Conservation (phyloP, 2,113 vertebrate genomes). For the Gasterosteus nipponicus region DNA sequence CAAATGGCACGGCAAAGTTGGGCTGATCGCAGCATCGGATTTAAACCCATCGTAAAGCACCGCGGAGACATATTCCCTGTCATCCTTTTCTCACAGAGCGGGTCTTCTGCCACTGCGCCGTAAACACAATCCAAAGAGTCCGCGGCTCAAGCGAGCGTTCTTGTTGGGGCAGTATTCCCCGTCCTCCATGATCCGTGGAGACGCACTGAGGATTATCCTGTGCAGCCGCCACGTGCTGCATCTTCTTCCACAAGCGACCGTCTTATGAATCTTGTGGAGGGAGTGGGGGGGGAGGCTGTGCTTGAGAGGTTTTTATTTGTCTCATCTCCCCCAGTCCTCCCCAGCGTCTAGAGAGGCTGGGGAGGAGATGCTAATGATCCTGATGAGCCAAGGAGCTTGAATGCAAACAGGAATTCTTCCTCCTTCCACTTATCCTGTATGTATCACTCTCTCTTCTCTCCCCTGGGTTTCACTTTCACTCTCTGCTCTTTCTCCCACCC, state of each 20-base stretch:
- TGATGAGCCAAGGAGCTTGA: conserved; percentile 67
- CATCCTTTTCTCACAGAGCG: conserved; percentile 49
- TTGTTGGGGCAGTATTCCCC: conserved; percentile 31
- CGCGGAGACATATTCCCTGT: conserved; percentile 33
- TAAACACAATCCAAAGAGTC: conserved; percentile 32
- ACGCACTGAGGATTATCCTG: conserved; percentile 49
- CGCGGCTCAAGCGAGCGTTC: conserved; percentile 42
- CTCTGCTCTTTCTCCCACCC: conserved; percentile 21
- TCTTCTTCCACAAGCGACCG: conserved; percentile 38
- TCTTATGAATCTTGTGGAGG: conserved; percentile 48
- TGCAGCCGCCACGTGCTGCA: conserved; percentile 22
- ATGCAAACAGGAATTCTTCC: conserved; percentile 68
- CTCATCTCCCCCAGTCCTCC: conserved; percentile 58
- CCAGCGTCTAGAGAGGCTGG: conserved; percentile 48
- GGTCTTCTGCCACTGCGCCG: conserved; percentile 27
- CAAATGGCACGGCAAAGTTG: conserved; percentile 36
- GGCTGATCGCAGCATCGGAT: conserved; percentile 46
- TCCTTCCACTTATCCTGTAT: conserved; percentile 56
- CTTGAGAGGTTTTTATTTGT: conserved; percentile 69
- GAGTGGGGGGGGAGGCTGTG: conserved; percentile 35
- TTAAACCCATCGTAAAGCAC: conserved; percentile 28
- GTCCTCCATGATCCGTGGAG: conserved; percentile 33
- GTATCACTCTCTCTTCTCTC: conserved; percentile 6
- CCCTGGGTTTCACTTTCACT: neutral
- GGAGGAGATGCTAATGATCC: conserved; percentile 67